These are phyloP conservation scores for Chionoecetes opilio DNA, from an alignment of 1,140 invertebrate genomes.

Conservation along the genomic window DNA sequence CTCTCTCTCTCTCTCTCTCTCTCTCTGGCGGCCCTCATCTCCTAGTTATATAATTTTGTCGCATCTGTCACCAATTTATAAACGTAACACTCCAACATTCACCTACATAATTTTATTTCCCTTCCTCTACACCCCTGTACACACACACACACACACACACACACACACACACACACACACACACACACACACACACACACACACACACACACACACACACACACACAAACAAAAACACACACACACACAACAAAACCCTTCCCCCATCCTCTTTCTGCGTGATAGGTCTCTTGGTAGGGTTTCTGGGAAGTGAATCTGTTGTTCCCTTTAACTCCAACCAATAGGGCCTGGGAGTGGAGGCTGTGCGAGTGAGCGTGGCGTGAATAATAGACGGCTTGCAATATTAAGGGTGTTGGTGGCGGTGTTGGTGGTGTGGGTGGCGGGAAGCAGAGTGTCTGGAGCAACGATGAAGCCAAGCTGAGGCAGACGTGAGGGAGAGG, in stretches of 20 bases:
- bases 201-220: neutral
- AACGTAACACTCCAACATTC: neutral
- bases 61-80: no score
- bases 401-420: no score
- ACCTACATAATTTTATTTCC: neutral
- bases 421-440: no score
- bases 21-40: neutral
- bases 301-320: neutral
- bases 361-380: neutral
- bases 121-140: neutral
- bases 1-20: neutral
- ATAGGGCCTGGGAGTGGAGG: neutral
- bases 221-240: neutral
- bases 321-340: neutral
- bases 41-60: no score
- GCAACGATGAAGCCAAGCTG: no score
- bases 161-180: constrained; percentile 16
- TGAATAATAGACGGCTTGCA: neutral
- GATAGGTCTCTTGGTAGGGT: neutral
- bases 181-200: constrained; percentile 19
- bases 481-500: no score
- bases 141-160: neutral
- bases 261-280: neutral
- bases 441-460: no score
- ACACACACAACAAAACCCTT: neutral